Base-by-base conservation (phyloP, 2,888 invertebrate species). In the Onthophagus sagittarius region DNA sequence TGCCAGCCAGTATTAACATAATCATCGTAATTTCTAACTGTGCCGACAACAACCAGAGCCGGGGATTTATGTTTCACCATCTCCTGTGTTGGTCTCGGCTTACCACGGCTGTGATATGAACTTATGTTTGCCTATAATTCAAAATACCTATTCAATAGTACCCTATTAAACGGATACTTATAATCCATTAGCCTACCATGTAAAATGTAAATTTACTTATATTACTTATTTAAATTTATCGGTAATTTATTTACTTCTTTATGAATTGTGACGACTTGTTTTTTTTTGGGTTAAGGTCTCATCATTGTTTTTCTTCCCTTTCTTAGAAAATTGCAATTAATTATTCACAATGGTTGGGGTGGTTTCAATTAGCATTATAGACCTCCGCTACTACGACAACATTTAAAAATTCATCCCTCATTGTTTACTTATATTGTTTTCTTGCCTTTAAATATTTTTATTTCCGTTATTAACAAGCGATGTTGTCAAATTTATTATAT, bases 11-110 rank as follows among this genome's bases (percentile, higher is more conserved):
- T 77, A 81, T 82, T 82, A 82, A 79, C 80, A 81, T 82, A 81
- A 81, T 81, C 79, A 81, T 80, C 80, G 79, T 81, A 80, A 82
- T 80, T 82, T 80, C 79, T 79, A 77, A 80, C 79, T 53, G 7
- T 7, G 9, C 11, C 39, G 39, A 53, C 39, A 11, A 11, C 9
- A 53, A 23, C 64, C 64, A 13, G 14, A 64, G 23, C 9, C 64
- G 14, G 64, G 64, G 23, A 64, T 64, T 64, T 15, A 15, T 64
- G 15, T 11, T 11, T 53, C 9, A 53, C 9, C 64, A 11, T 64
- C 14, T 14, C 15, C 9, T 5, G 15, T 23, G 15, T 14, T 15
- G 64, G 13, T 11, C 64, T 64, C 64, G 9, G 64, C 64, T 15
- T 23, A 64, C n/a, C 64, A 64, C 13, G 5, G 64, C 14, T 15